Evolutionary conservation across 2,888 invertebrate species (phyloP).

Genomic region (Leucoma salicis): DNA sequence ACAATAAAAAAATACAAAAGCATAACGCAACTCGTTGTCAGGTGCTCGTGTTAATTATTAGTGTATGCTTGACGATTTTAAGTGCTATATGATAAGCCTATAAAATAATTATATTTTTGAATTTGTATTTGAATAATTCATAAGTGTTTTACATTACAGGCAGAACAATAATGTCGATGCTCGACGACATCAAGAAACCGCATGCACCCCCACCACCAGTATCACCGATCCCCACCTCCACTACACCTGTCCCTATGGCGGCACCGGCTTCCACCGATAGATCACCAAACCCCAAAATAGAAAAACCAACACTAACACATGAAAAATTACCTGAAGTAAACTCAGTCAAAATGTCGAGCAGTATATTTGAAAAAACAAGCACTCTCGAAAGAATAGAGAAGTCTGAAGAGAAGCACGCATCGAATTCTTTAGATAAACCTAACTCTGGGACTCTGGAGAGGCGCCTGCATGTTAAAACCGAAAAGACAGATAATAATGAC

Average conservation of each 20-base stretch:
- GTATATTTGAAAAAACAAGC: slow-evolving; percentile 37
- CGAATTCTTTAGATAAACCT: slow-evolving; percentile 35
- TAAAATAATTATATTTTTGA: too few relatives aligned
- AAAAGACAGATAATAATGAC: slow-evolving; percentile 54
- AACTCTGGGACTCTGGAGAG: slow-evolving; percentile 55
- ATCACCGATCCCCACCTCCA: not conserved
- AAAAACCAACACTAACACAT: slow-evolving; percentile 16
- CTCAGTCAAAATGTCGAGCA: slow-evolving; percentile 22
- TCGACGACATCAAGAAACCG: slow-evolving; percentile 70
- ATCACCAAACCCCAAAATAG: slow-evolving; percentile 36
- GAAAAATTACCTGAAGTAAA: slow-evolving; percentile 35
- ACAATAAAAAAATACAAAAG: too few relatives aligned
- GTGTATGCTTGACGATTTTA: too few relatives aligned
- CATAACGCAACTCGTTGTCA: too few relatives aligned
- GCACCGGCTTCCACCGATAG: slow-evolving; percentile 27
- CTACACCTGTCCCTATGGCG: not conserved
- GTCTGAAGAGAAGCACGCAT: slow-evolving; percentile 33
- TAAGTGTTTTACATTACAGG: slow-evolving; percentile 54
- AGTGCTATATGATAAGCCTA: too few relatives aligned
- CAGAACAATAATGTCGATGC: slow-evolving; percentile 65
- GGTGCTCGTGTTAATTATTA: too few relatives aligned
- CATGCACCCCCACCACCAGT: slow-evolving; percentile 47
- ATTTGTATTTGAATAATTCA: too few relatives aligned
- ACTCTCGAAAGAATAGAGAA: slow-evolving; percentile 51
- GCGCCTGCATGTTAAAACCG: slow-evolving; percentile 44